Conservation (phyloP, 2,888 invertebrate species). For the Epinotia bilunana region DNA sequence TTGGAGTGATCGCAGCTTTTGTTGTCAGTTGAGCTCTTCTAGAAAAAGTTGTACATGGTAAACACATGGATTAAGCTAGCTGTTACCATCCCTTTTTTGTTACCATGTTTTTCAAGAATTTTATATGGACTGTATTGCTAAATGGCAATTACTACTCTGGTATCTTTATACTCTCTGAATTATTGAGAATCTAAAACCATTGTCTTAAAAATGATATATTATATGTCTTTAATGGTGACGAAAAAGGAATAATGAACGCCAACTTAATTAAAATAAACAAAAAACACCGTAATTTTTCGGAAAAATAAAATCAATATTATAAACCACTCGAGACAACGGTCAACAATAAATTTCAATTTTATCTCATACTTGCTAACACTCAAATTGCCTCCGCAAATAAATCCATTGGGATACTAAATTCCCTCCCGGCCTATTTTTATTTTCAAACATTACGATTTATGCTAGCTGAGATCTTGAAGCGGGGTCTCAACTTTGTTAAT, state of each 20-base stretch:
- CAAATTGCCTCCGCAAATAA: conserved; percentile 29
- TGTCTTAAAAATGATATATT: too few species aligned
- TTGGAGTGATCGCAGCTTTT: conserved; percentile 10
- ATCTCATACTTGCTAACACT: conserved; percentile 20
- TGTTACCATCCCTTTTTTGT: too few species aligned
- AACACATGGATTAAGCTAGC: too few species aligned
- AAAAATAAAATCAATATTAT: not conserved
- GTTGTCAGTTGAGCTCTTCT: not conserved
- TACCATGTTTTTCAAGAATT: too few species aligned
- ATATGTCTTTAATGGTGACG: too few species aligned
- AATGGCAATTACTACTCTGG: too few species aligned
- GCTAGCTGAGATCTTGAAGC: conserved; percentile 67
- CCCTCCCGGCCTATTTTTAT: conserved; percentile 68
- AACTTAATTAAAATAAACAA: too few species aligned
- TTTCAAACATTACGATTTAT: conserved; percentile 78
- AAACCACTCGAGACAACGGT: not conserved
- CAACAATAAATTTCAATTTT: conserved; percentile 28
- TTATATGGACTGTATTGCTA: too few species aligned
- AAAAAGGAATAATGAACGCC: too few species aligned
- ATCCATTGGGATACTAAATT: conserved; percentile 48
- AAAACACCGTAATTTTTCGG: not conserved
- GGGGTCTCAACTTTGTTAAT: conserved; percentile 78
- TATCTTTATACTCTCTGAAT: too few species aligned
- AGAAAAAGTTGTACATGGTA: too few species aligned
- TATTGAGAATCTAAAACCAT: too few species aligned